Evolutionary conservation across 2,888 invertebrate genomes (phyloP), one percentile per base, ranked within the genome.

Genomic region (Idaea biselata): DNA sequence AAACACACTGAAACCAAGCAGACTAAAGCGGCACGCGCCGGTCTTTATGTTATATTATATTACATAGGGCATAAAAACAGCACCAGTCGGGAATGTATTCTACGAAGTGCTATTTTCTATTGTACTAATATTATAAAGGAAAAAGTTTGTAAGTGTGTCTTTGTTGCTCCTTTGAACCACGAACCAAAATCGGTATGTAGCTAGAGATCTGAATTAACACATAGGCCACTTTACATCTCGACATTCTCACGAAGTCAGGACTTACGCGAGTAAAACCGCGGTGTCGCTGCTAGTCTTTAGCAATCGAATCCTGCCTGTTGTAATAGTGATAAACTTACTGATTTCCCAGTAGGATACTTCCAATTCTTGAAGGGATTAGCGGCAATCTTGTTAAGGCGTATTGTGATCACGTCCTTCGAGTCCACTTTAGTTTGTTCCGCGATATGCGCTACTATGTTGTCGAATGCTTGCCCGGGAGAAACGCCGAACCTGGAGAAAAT

Each of bases 401-500:
- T 89, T 0, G 95, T 94, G 55, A 95, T 91, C 0, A 93, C 93
- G 70, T 94, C 94, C 74, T 94, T 94, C 6, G 93, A 84, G 31
- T 96, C 96, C 61, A 94, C 84, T 69, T 87, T 89, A 4, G 97
- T 97, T 83, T 97, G 97, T 76, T 97, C 96, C 0, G 96, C 94
- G 59, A 97, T 94, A 81, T 98, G 97, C 0, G 91, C 75, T 1
- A 97, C 94, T 58, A 97, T 95, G 77, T 96, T 96, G 77, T 97
- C 96, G 78, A 97, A 98, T 0, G 97, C 96, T 73, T 95, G 94
- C 0, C 95, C 93, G 0, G 97, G 95, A 0, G 96, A 95, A 5
- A 94, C 93, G 0, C 97, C 97, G 80, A 95, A 97, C 79, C 96
- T 95, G 59, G 0, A 18, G 58, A 31, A 16, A 55, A 32, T 53